Conservation (phyloP, 92 coral and sea anemone species). For the Plumapathes pennacea region DNA sequence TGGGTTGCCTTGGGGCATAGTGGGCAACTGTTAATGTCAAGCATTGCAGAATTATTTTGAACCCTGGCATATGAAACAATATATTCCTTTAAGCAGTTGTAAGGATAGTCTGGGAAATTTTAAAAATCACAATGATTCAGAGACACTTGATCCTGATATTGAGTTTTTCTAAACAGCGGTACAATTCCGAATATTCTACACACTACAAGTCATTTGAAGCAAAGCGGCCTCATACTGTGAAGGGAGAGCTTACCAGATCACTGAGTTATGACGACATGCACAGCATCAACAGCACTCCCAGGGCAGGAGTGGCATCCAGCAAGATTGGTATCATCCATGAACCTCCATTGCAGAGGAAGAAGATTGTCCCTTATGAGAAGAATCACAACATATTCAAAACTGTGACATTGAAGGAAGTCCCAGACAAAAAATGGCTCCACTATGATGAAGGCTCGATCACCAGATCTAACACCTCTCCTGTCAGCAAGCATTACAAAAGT, state of each 20-base stretch:
- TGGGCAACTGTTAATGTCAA: too few species aligned
- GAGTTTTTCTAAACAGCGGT: constrained; percentile 41
- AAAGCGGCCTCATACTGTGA: constrained; percentile 74
- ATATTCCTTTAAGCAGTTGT: too few species aligned
- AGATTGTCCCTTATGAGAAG: constrained; percentile 87
- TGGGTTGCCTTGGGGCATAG: too few species aligned
- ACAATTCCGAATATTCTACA: constrained; percentile 74
- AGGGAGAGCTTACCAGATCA: constrained; percentile 80
- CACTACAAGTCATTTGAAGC: constrained; percentile 79
- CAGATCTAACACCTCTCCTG: constrained; percentile 10
- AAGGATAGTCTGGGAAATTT: too few species aligned
- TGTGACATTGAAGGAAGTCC: constrained; percentile 79
- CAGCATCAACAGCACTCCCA: constrained; percentile 70
- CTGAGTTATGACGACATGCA: constrained; percentile 51
- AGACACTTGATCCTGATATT: too few species aligned
- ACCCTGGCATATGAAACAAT: too few species aligned
- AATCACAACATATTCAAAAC: constrained; percentile 93
- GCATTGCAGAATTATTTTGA: too few species aligned
- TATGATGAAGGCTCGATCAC: constrained; percentile 39
- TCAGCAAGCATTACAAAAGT: constrained; percentile 15
- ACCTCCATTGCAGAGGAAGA: constrained; percentile 89
- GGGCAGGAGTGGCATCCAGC: constrained; percentile 87
- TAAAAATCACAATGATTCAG: too few species aligned
- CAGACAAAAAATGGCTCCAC: constrained; percentile 81
- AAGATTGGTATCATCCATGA: constrained; percentile 81